Percentiles rank a stretch among this genome's conserved stretches.
Conservation (phyloP, 92 coral and sea anemone species). For the Diadumene lineata region DNA sequence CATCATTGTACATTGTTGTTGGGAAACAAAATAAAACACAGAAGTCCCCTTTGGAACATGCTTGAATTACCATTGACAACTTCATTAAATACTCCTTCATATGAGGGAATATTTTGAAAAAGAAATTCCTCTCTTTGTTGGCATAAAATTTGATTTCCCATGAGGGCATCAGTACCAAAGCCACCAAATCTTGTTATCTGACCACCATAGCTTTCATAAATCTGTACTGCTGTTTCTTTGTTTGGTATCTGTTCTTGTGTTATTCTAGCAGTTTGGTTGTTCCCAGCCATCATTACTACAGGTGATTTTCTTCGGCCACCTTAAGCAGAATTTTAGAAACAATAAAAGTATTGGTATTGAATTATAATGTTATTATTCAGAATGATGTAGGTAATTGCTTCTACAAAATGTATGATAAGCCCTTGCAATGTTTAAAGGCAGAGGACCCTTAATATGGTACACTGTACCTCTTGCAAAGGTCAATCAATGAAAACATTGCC, state of each 20-base stretch:
- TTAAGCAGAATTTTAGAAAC: background rate
- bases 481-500: too few relatives aligned
- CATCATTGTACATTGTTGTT: background rate
- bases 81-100: constrained; percentile 12
- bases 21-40: background rate
- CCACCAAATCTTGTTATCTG: background rate
- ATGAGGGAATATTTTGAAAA: constrained; percentile 3
- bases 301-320: constrained; percentile 9
- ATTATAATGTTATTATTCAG: background rate
- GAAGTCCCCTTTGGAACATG: background rate
- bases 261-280: constrained; percentile 2
- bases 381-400: background rate
- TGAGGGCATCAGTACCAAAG: background rate
- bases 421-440: background rate
- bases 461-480: background rate
- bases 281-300: background rate
- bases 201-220: constrained; percentile 11
- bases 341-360: background rate
- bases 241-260: constrained; percentile 4
- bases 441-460: background rate
- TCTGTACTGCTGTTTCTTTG: background rate
- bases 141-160: background rate
- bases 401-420: background rate
- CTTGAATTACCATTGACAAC: constrained; percentile 1
- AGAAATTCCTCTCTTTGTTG: background rate